Evolutionary conservation across 2,888 invertebrate genomes (phyloP).

Genomic region (Hyposoter didymator): DNA sequence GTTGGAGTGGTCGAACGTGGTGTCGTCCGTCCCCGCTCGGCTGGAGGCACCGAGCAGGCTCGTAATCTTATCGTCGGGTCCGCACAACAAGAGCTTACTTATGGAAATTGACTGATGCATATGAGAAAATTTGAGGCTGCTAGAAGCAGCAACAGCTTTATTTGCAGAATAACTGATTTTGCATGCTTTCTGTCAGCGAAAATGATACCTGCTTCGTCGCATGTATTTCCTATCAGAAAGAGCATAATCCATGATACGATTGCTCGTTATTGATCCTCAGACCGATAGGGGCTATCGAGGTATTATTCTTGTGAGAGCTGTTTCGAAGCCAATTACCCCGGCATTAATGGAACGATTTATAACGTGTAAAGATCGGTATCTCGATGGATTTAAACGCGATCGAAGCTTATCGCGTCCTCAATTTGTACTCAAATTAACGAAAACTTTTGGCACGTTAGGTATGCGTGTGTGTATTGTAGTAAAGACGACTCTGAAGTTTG

Average conservation of each 20-base stretch:
- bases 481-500: too few relatives aligned
- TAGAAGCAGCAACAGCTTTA: background rate
- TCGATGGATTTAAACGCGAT: slow-evolving; percentile 58
- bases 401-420: slow-evolving; percentile 65
- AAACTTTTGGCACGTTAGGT: slow-evolving; percentile 11
- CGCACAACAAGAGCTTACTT: slow-evolving; percentile 31
- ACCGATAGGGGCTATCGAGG: slow-evolving; percentile 54
- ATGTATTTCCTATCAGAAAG: background rate
- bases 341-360: slow-evolving; percentile 71
- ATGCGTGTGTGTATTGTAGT: background rate
- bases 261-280: slow-evolving; percentile 53
- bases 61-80: slow-evolving; percentile 57
- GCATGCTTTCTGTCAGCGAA: background rate
- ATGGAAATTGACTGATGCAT: slow-evolving; percentile 54
- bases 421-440: slow-evolving; percentile 63
- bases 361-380: slow-evolving; percentile 69
- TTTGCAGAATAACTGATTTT: background rate
- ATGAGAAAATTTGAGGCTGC: slow-evolving; percentile 4
- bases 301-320: slow-evolving; percentile 58
- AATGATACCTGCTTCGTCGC: background rate
- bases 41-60: background rate
- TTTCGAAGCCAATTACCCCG: slow-evolving; percentile 70
- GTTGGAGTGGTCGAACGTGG: slow-evolving; percentile 11
- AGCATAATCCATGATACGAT: slow-evolving; percentile 47
- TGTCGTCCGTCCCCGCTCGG: background rate